Evolutionary conservation across 2,797 vertebrate species (phyloP).

Genomic region (Paguma larvata): DNA sequence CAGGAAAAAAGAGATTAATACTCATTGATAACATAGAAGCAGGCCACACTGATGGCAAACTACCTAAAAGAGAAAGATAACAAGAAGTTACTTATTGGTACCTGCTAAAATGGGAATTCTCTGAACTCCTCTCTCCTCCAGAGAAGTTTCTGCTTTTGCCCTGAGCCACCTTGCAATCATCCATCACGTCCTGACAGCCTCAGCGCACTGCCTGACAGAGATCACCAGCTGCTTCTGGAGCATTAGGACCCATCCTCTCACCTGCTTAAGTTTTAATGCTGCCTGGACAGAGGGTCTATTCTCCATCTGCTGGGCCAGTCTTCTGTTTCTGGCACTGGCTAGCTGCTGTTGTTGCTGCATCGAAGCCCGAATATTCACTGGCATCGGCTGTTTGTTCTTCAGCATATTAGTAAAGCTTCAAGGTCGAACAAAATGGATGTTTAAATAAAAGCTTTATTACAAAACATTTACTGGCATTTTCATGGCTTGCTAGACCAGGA

Average conservation of each 20-base stretch:
- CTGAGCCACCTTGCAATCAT: slow-evolving; percentile 46
- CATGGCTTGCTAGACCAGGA: slow-evolving; percentile 88
- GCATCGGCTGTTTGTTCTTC: slow-evolving; percentile 99
- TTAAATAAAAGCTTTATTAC: slow-evolving; percentile 90
- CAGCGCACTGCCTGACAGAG: slow-evolving; percentile 41
- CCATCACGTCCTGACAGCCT: slow-evolving; percentile 40
- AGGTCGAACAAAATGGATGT: slow-evolving; percentile 93
- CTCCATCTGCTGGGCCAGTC: slow-evolving; percentile 99
- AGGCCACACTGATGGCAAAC: slow-evolving; percentile 58
- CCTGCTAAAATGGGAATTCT: neutral
- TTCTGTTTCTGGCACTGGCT: slow-evolving; percentile 98
- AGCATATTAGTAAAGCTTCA: slow-evolving; percentile 99
- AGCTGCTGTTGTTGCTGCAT: slow-evolving; percentile 99
- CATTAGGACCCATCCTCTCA: slow-evolving; percentile 84
- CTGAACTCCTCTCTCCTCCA: slow-evolving; percentile 35
- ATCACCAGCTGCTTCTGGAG: slow-evolving; percentile 35
- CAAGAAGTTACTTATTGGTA: slow-evolving; percentile 22
- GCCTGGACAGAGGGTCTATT: slow-evolving; percentile 98
- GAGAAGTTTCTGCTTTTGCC: slow-evolving; percentile 59
- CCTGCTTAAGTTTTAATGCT: slow-evolving; percentile 98
- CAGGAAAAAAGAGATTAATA: slow-evolving; percentile 46
- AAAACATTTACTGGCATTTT: slow-evolving; percentile 90
- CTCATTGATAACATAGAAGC: slow-evolving; percentile 62
- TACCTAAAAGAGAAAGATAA: slow-evolving; percentile 67
- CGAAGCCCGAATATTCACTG: slow-evolving; percentile 97